A percentile compares a stretch with the other conserved stretches of the same genome.
phyloP scores from a whole-genome alignment of 2,797 vertebrate species.

The Chanos chanos region DNA sequence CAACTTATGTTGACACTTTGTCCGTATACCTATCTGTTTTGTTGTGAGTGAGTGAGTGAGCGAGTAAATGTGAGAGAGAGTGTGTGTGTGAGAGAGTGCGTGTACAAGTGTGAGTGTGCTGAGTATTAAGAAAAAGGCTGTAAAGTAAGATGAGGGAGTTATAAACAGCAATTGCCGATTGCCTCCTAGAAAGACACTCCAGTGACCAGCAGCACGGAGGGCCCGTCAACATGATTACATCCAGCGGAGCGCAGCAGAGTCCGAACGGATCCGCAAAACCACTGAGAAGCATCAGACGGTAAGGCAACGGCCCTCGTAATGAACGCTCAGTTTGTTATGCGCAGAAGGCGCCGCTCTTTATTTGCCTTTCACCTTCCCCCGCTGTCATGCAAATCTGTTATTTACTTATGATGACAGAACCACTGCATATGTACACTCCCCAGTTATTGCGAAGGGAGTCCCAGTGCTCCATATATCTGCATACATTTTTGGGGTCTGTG shows the following conservation, averaged over 20 bases:
- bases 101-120: constrained; percentile 18
- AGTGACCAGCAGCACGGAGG: not conserved
- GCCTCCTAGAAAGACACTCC: constrained; percentile 14
- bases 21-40: not conserved
- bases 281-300: not conserved
- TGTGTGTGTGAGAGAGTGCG: constrained; percentile 10
- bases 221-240: constrained; percentile 14
- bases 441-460: no score
- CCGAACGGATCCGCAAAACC: not conserved
- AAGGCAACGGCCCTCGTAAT: not conserved
- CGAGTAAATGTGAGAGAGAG: constrained; percentile 4
- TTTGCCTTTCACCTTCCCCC: no score
- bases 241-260: not conserved
- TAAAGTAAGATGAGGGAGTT: not conserved
- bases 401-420: no score
- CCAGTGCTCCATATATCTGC: no score
- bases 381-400: no score
- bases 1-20: no score
- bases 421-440: no score
- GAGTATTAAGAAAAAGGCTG: not conserved
- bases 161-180: not conserved
- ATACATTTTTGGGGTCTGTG: no score
- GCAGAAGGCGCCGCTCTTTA: no score
- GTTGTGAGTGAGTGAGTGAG: not conserved
- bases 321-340: not conserved